Evolutionary conservation across 1,140 invertebrate species (phyloP).

Genomic region (Subanguina moxae): DNA sequence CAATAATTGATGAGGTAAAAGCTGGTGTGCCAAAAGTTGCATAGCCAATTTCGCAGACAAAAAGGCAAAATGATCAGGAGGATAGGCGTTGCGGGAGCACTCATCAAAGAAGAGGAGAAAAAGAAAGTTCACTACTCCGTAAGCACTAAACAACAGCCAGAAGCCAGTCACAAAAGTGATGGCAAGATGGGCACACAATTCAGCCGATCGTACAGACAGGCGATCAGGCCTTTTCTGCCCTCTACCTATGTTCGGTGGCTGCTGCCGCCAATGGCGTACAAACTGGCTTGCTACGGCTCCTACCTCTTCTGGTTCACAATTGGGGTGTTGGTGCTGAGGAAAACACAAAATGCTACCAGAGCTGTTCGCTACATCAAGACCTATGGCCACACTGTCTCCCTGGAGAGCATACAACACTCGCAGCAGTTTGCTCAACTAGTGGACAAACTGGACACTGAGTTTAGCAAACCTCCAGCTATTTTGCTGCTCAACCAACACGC

Average conservation of each 20-base stretch:
- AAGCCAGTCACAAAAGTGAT: not conserved
- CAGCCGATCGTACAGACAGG: not conserved
- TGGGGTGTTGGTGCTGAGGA: conserved; percentile 42
- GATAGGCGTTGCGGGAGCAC: too few relatives aligned
- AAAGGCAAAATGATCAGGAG: too few relatives aligned
- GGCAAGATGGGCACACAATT: not conserved
- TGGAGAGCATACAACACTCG: conserved; percentile 49
- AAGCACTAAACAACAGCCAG: too few relatives aligned
- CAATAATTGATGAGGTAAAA: too few relatives aligned
- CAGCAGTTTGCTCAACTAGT: conserved; percentile 46
- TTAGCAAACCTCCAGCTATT: conserved; percentile 47
- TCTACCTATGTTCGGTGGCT: conserved; percentile 1
- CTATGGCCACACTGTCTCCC: conserved; percentile 44
- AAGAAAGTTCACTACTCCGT: too few relatives aligned
- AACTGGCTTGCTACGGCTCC: conserved; percentile 4
- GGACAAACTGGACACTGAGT: conserved; percentile 47
- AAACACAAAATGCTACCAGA: conserved; percentile 47
- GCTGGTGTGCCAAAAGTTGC: too few relatives aligned
- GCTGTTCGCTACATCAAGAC: conserved; percentile 51
- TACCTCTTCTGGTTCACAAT: conserved; percentile 20
- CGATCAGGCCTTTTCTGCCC: not conserved
- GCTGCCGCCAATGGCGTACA: not conserved
- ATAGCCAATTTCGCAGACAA: too few relatives aligned
- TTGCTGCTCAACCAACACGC: conserved; percentile 57
- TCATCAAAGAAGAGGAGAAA: too few relatives aligned